Conservation (phyloP, 2,888 invertebrate genomes). For the Dryobotodes eremita region DNA sequence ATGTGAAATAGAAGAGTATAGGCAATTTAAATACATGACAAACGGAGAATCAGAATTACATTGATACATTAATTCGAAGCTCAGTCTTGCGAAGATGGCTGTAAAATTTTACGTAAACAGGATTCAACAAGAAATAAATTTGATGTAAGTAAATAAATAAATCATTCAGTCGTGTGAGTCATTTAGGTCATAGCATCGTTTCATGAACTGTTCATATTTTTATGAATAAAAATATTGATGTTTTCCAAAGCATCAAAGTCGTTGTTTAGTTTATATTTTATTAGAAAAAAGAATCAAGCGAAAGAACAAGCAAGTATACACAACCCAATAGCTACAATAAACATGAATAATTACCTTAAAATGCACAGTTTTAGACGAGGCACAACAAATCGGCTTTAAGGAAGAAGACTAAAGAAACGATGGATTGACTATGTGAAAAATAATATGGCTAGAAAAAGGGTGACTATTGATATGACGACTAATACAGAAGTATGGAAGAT, state of each 20-base stretch:
- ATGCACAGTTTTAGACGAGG: background rate
- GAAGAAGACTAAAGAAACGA: background rate
- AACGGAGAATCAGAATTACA: background rate
- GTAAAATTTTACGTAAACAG: slow-evolving; percentile 27
- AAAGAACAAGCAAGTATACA: background rate
- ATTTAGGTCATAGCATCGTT: slow-evolving; percentile 44
- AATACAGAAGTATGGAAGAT: background rate
- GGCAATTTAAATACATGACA: slow-evolving; percentile 3
- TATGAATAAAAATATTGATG: slow-evolving; percentile 44
- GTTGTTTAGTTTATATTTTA: slow-evolving; percentile 9
- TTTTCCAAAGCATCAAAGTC: slow-evolving; percentile 11
- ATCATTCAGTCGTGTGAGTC: slow-evolving; percentile 6
- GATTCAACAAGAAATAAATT: slow-evolving; percentile 30
- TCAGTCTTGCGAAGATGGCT: background rate
- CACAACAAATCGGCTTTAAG: too few relatives aligned
- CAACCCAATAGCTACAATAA: background rate
- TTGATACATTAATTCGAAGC: background rate
- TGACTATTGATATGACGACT: background rate
- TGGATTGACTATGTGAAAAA: background rate
- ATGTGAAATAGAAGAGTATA: background rate
- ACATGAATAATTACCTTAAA: background rate
- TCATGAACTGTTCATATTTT: slow-evolving; percentile 34
- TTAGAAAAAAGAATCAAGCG: slow-evolving; percentile 5
- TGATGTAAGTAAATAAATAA: slow-evolving; percentile 21
- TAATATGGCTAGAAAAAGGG: background rate